Evolutionary conservation across 2,888 invertebrate genomes (phyloP).

Genomic region (Ormyrus pomaceus): DNA sequence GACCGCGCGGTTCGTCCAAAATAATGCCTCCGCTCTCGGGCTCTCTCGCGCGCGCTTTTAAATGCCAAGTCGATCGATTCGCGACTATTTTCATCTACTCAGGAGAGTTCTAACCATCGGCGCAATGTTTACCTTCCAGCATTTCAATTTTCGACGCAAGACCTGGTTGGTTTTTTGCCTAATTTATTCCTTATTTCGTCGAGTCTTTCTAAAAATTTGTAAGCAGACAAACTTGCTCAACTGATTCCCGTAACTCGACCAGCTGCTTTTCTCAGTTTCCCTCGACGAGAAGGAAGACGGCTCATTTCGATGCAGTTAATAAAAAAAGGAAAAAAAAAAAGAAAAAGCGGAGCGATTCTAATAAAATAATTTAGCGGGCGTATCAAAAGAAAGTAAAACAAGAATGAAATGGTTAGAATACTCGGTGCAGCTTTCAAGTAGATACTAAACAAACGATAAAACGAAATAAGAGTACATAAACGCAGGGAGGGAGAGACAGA

Average conservation of each 20-base stretch:
- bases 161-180: slow-evolving; percentile 37
- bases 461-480: slow-evolving; percentile 31
- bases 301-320: no score
- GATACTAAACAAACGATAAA: slow-evolving; percentile 51
- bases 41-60: no score
- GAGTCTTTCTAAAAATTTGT: slow-evolving; percentile 19
- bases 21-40: slow-evolving; percentile 21
- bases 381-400: slow-evolving; percentile 24
- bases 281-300: no score
- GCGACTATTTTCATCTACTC: slow-evolving; percentile 16
- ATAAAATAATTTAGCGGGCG: slow-evolving; percentile 40
- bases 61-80: no score
- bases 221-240: slow-evolving; percentile 11
- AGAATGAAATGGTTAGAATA: slow-evolving; percentile 27
- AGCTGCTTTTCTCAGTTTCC: neutral
- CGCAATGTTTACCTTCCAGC: slow-evolving; percentile 47
- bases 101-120: slow-evolving; percentile 43
- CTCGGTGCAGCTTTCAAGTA: slow-evolving; percentile 13
- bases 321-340: neutral
- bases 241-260: neutral
- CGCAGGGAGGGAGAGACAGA: neutral
- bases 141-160: slow-evolving; percentile 42
- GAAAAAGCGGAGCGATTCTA: neutral
- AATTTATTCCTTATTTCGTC: slow-evolving; percentile 35
- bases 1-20: slow-evolving; percentile 40